Percentiles rank a stretch among this genome's conserved stretches.
Conservation (phyloP, 2,113 vertebrate genomes). For the Ranitomeya imitator region DNA sequence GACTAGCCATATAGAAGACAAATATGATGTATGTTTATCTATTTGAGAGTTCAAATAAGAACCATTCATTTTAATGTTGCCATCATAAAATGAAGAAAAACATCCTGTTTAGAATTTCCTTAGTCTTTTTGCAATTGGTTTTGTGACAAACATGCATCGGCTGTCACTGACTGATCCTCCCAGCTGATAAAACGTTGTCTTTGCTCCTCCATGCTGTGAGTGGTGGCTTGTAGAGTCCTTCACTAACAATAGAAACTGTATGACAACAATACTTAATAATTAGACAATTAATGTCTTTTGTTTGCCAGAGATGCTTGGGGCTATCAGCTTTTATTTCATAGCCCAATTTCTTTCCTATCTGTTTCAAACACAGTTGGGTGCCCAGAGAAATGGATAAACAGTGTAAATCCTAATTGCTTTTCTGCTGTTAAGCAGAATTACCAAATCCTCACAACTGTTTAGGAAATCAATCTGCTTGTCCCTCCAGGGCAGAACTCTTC, state of each 20-base stretch:
- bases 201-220: not conserved
- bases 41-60: not conserved
- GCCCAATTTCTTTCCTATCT: slow-evolving; percentile 19
- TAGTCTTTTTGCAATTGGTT: slow-evolving; percentile 2
- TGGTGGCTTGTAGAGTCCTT: slow-evolving; percentile 18
- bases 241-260: slow-evolving; percentile 23
- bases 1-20: not conserved
- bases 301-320: slow-evolving; percentile 14
- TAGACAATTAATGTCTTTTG: slow-evolving; percentile 44
- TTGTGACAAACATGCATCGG: not conserved
- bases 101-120: not conserved
- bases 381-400: slow-evolving; percentile 45
- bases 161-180: slow-evolving; percentile 2
- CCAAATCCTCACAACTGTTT: slow-evolving; percentile 24
- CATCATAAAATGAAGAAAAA: not conserved
- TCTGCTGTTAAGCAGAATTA: slow-evolving; percentile 26
- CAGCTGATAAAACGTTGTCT: slow-evolving; percentile 27
- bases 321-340: not conserved
- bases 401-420: slow-evolving; percentile 38
- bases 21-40: slow-evolving; percentile 8
- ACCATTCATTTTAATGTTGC: not conserved
- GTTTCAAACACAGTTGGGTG: slow-evolving; percentile 40
- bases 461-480: slow-evolving; percentile 35
- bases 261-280: slow-evolving; percentile 41
- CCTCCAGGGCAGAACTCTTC: not conserved